These are phyloP conservation scores for Kradibia gibbosae DNA, from an alignment of 1,140 invertebrate species.

Conservation along the genomic window DNA sequence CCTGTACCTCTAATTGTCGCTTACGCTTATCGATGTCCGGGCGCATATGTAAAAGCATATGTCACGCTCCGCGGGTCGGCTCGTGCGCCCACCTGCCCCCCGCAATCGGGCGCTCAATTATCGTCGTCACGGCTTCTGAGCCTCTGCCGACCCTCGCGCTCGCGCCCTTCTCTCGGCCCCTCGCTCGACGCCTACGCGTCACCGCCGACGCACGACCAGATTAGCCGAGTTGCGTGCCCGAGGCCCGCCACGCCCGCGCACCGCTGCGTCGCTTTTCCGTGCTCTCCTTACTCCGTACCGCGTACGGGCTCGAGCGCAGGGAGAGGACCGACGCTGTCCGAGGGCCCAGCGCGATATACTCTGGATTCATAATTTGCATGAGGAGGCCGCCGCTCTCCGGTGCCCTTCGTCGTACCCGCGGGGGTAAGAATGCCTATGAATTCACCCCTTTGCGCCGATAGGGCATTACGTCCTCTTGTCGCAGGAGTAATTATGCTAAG, in stretches of 20 bases:
- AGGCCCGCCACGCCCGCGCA: neutral
- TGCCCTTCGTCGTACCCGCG: neutral
- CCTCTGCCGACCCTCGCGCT: neutral
- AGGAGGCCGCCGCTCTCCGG: neutral
- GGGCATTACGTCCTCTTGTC: neutral
- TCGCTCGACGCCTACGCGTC: too few relatives aligned
- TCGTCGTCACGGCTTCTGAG: neutral
- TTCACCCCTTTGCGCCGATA: neutral
- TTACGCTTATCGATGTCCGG: neutral
- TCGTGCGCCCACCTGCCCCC: neutral
- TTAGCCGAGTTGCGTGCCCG: neutral
- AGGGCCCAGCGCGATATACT: neutral
- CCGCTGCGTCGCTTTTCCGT: too few relatives aligned
- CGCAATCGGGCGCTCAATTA: neutral
- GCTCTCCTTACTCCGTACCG: neutral
- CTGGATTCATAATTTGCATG: neutral
- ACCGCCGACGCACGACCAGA: too few relatives aligned
- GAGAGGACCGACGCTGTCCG: neutral
- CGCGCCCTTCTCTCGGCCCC: neutral
- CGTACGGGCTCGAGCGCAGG: too few relatives aligned
- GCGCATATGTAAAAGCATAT: constrained; percentile 45
- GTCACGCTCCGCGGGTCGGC: neutral
- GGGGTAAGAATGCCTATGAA: neutral
- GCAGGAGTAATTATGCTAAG: neutral
- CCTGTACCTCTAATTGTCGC: constrained; percentile 17